Base-by-base conservation (phyloP, 2,113 vertebrate genomes). In the Caracal caracal region DNA sequence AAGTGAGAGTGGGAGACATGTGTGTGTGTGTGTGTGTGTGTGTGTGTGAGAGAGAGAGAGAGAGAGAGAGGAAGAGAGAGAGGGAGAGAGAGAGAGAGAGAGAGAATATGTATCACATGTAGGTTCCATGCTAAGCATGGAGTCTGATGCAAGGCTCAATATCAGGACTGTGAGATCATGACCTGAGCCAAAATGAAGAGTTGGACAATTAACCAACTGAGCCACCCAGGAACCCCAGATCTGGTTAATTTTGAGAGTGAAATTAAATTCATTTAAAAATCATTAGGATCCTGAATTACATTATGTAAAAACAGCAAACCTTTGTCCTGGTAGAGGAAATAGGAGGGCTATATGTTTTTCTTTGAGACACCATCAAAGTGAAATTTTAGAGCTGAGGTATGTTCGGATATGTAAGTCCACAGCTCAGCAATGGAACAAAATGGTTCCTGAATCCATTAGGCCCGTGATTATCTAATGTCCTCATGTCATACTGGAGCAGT, bases 231-330 rank as follows among this genome's bases (percentile, higher is more conserved):
- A 9, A 7, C 56, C 56, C 56, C 20, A 59, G 71, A 8, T 88
- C 43, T 88, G 40, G 59, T 30, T 90, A 79, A 85, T 88, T 91
- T 35, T 94, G 37, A 90, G 61, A 94, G 13, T 35, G 43, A 63
- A 78, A 63, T 6, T 56, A 84, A 73, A 17, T 53, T 56, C 26
- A 37, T 43, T 82, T 82, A 51, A 88, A 68, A 85, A 59, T 81
- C 13, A 89, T 20, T 88, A 61, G 51, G 6, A 56, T n/a, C 66
- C 81, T 84, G 1, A 63, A 71, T 70, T 79, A 3, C 15, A 40
- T 11, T 76, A 59, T 37, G 11, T 66, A 59, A 56, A 78, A 95
- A 83, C 2, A 65, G 4, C 9, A 76, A 35, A 59, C 4, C 17
- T 51, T 33, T 84, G 35, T 11, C 6, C 2, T 33, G 19, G 20